A percentile compares a stretch with the other conserved stretches of the same genome.
phyloP scores from a whole-genome alignment of 2,888 invertebrate species.

The Aricia artaxerxes region DNA sequence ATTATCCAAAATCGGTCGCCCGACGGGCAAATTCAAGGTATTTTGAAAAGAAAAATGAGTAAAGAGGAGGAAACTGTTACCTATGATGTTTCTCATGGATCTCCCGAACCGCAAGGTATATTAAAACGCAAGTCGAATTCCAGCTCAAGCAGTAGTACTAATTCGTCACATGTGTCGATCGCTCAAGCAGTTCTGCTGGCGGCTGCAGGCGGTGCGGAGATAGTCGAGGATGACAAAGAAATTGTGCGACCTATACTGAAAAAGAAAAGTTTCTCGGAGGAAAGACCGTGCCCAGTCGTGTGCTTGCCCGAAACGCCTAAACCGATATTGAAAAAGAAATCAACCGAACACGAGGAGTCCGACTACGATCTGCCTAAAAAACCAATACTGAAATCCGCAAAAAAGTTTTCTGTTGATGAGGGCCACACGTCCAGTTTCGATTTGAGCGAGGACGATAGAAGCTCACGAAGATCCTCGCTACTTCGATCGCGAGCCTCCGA shows the following conservation, averaged over 20 bases:
- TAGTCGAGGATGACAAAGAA: slow-evolving; percentile 80
- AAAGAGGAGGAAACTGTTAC: slow-evolving; percentile 83
- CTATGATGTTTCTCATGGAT: slow-evolving; percentile 81
- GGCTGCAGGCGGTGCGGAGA: slow-evolving; percentile 81
- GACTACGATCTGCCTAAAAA: slow-evolving; percentile 86
- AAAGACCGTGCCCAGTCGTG: slow-evolving; percentile 79
- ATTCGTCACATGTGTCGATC: slow-evolving; percentile 84
- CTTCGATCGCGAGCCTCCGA: slow-evolving; percentile 78
- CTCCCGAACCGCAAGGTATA: slow-evolving; percentile 88
- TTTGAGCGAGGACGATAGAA: slow-evolving; percentile 77
- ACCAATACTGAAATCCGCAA: slow-evolving; percentile 88
- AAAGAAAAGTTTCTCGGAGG: slow-evolving; percentile 89
- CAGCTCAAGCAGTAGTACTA: slow-evolving; percentile 83
- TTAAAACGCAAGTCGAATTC: slow-evolving; percentile 89
- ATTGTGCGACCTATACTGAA: slow-evolving; percentile 89
- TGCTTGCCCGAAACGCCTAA: slow-evolving; percentile 77
- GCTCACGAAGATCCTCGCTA: slow-evolving; percentile 79
- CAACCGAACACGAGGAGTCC: slow-evolving; percentile 86
- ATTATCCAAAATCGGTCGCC: slow-evolving; percentile 83
- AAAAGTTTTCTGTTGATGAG: slow-evolving; percentile 84
- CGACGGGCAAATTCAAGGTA: slow-evolving; percentile 83
- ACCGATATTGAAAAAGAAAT: slow-evolving; percentile 94
- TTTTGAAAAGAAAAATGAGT: slow-evolving; percentile 85
- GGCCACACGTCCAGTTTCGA: slow-evolving; percentile 78
- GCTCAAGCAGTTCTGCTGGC: slow-evolving; percentile 84